Percentiles rank a stretch among this genome's conserved stretches.
phyloP scores from a whole-genome alignment of 2,113 vertebrate species.

The Carlito syrichta region DNA sequence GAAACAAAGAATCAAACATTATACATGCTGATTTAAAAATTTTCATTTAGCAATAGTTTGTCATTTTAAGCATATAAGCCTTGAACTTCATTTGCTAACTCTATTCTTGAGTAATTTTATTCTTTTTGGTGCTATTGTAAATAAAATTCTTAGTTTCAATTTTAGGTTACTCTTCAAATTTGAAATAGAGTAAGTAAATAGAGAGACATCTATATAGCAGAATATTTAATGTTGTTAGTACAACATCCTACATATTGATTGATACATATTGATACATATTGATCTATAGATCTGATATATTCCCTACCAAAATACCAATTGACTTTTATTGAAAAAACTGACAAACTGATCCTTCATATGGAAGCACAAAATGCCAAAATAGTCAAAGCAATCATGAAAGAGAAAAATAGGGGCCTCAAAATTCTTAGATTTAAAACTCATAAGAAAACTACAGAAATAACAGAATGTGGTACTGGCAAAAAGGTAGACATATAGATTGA shows the following conservation, averaged over 20 bases:
- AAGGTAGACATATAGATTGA: not conserved
- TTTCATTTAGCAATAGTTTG: not conserved
- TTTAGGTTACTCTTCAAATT: not conserved
- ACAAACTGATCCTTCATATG: not conserved
- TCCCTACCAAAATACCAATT: not conserved
- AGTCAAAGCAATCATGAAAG: not conserved
- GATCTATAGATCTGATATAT: not conserved
- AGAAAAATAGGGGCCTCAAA: not conserved
- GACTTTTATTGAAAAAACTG: not conserved
- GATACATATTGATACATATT: too few species aligned
- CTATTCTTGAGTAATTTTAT: not conserved
- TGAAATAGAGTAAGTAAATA: not conserved
- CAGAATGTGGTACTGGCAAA: not conserved
- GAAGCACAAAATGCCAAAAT: not conserved
- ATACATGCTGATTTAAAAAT: not conserved
- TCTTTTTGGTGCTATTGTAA: not conserved
- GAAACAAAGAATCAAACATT: not conserved
- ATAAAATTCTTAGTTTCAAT: not conserved
- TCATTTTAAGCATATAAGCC: not conserved
- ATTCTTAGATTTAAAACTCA: not conserved
- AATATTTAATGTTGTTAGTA: not conserved
- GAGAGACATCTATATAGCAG: not conserved
- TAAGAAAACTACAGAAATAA: not conserved
- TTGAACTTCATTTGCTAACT: not conserved
- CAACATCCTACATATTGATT: not conserved